Conservation (phyloP, 2,888 invertebrate genomes). For the Parthenolecanium corni region DNA sequence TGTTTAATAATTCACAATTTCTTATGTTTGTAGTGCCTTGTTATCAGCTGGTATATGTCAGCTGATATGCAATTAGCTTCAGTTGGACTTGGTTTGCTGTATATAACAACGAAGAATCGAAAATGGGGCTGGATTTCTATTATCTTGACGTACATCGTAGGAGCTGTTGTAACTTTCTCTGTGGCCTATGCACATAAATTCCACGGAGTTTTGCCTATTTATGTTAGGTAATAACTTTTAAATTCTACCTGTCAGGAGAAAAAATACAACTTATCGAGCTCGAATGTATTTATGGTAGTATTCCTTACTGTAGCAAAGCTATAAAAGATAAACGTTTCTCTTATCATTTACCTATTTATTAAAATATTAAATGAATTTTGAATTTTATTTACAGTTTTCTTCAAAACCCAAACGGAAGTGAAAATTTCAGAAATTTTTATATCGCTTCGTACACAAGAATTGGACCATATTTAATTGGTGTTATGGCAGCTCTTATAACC, state of each 20-base stretch:
- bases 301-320: too few relatives aligned
- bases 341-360: too few relatives aligned
- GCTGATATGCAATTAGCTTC: slow-evolving; percentile 22
- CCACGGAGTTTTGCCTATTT: not conserved
- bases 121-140: not conserved
- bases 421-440: slow-evolving; percentile 6
- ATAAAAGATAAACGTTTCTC: too few relatives aligned
- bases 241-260: not conserved
- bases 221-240: not conserved
- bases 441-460: not conserved
- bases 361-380: too few relatives aligned
- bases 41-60: slow-evolving; percentile 25
- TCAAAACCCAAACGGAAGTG: not conserved
- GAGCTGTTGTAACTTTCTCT: not conserved
- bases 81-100: not conserved
- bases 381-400: not conserved
- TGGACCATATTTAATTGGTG: not conserved
- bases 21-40: slow-evolving; percentile 23
- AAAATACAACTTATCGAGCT: not conserved
- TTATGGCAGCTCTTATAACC: not conserved
- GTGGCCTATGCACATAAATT: not conserved
- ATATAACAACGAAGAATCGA: not conserved
- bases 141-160: not conserved
- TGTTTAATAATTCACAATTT: too few relatives aligned
- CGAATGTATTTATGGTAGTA: not conserved